A percentile compares a stretch with the other conserved stretches of the same genome.
These are phyloP conservation scores for Theristicus caerulescens DNA, from an alignment of 2,113 vertebrate species.

Conservation along the genomic window DNA sequence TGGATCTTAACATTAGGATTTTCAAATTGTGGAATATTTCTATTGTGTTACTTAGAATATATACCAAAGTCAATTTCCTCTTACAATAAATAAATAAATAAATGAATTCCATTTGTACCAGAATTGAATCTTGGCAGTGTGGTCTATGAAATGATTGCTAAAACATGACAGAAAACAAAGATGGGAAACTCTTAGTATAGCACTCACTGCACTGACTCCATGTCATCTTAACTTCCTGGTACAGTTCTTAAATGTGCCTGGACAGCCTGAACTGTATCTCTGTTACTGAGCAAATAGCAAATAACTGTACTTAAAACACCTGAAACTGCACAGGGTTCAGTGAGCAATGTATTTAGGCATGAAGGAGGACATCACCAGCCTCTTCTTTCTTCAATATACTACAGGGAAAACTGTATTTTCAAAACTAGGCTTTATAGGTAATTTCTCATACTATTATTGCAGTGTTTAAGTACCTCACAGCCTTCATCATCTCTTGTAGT, in stretches of 20 bases:
- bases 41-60: not conserved
- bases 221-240: not conserved
- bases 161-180: slow-evolving; percentile 6
- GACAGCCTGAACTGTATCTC: not conserved
- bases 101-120: not conserved
- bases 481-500: not conserved
- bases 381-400: not conserved
- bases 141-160: not conserved
- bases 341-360: not conserved
- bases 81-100: not conserved
- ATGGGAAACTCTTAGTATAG: not conserved
- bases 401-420: not conserved
- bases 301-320: not conserved
- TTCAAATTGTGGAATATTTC: slow-evolving; percentile 2
- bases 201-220: not conserved
- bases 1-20: not conserved
- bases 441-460: not conserved
- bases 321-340: not conserved
- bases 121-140: not conserved
- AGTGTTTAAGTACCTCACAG: not conserved
- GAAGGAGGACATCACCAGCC: not conserved
- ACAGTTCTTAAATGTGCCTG: not conserved
- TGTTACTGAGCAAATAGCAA: not conserved
- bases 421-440: not conserved
- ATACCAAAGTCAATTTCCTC: not conserved